Base-by-base conservation (phyloP, 1,140 invertebrate species). In the Leptinotarsa texana region DNA sequence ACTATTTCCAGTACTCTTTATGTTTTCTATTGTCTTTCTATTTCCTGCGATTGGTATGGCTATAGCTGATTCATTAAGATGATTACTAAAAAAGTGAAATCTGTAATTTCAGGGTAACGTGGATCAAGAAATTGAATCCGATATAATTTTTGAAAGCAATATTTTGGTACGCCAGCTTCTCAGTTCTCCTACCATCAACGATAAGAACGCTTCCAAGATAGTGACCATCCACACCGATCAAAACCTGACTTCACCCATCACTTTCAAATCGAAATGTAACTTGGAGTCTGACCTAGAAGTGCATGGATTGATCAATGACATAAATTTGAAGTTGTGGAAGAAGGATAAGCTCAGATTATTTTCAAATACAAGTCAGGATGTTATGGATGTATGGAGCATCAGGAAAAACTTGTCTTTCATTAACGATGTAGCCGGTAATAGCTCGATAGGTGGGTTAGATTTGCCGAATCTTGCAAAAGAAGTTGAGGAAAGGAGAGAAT, bases 341-440 rank as follows among this genome's bases (percentile, higher is more conserved):
- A 73, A 68, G 13, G 69, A 72, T 13, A 78, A 76, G 11, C 75
- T 87, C 3, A 83, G 72, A 15, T 79, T 69, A n/a, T 63, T 71
- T 3, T 70, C 72, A 21, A 21, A 76, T 4, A 11, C 74, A 0
- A 69, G 69, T 1, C 85, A 87, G 70, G 80, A 74, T 15, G 75
- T 87, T 17, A 77, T 69, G 42, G 82, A 84, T 17, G 72, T 78
- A 6, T 87, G 86, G 87, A 81, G 62, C 4, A 72, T 86, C 6
- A 11, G 77, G 49, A 80, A 82, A 13, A 83, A 86, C 71, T 73
- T 86, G 11, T 76, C 79, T 21, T 84, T 87, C 24, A 27, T 82
- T 33, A 75, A 80, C 5, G 73, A 83, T 49, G 63, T 86, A 2
- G 18, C 49, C 4, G 83, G 85, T 8, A 78, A 72, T 70, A 80